Conservation (phyloP, 2,888 invertebrate species). For the Gastracanthus pulcherrimus region DNA sequence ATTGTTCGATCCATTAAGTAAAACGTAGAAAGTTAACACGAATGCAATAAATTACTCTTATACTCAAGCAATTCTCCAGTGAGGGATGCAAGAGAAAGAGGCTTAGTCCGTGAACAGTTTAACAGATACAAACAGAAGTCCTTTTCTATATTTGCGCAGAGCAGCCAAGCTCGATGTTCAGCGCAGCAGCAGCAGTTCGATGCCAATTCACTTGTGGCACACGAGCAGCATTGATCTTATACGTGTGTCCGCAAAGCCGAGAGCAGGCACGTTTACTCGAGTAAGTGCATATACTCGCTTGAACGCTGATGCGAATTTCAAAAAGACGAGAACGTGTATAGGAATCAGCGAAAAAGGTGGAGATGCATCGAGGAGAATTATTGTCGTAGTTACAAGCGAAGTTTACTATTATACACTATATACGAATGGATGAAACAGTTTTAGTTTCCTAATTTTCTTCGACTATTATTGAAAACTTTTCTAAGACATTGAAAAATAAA, state of each 20-base stretch:
- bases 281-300: conserved; percentile 53
- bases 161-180: background rate
- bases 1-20: conserved; percentile 37
- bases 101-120: conserved; percentile 3
- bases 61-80: background rate
- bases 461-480: no score
- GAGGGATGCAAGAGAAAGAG: background rate
- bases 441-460: no score
- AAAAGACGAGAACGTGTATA: no score
- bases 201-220: conserved; percentile 26
- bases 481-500: no score
- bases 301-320: background rate
- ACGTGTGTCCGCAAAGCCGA: conserved; percentile 27
- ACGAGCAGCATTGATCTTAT: background rate
- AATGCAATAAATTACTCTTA: conserved; percentile 15
- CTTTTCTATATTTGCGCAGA: background rate
- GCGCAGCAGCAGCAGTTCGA: no score
- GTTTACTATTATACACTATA: no score
- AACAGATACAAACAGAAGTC: conserved; percentile 17
- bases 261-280: background rate
- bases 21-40: background rate
- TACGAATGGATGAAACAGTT: no score
- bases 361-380: no score
- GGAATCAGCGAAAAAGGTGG: background rate
- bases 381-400: no score